Evolutionary conservation across 1,140 invertebrate species (phyloP), one percentile per base, ranked within the genome.

Genomic region (Anoplolepis gracilipes): DNA sequence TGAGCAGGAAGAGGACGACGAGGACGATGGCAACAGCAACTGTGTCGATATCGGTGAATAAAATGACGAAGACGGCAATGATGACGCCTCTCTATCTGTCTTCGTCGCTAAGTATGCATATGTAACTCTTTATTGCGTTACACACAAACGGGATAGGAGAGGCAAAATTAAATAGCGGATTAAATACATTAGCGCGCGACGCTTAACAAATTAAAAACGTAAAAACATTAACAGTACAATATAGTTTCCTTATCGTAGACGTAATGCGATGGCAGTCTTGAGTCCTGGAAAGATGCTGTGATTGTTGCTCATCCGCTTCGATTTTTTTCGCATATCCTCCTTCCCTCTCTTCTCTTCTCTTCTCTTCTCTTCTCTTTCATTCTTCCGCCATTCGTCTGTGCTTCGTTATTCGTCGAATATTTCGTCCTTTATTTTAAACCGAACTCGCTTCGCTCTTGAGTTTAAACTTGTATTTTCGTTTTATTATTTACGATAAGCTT

Each of bases 171-270:
- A 90, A 87, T 90, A 88, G 88, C 86, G 86, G 88, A 88, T 90
- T 84, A 87, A 92, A 92, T 89, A 92, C 88, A 91, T 89, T 85
- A 91, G 89, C 87, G 89, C 87, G 92, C 91, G 92, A 94, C 91
- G 92, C 90, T 93, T 90, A 94, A 93, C 92, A 92, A 92, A 94
- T 94, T 93, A 93, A 94, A 93, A 94, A 94, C 93, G 92, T 94
- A 93, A 93, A 94, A 94, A 94, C 92, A 93, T 94, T 93, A 94
- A 94, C 93, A 93, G 92, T 93, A 93, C 90, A 93, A 92, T 93
- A 93, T 92, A 93, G 86, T 90, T 92, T 91, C 75, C 90, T 94
- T 92, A 93, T 92, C 90, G 90, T 94, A 93, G 91, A 94, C 84
- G 89, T 92, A 93, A 93, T 93, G 87, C 92, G 92, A 91, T 94